Percentiles rank a stretch among this genome's conserved stretches.
Evolutionary conservation across 1,140 invertebrate genomes (phyloP).

Genomic region (Macrotrachela quadricornifera): DNA sequence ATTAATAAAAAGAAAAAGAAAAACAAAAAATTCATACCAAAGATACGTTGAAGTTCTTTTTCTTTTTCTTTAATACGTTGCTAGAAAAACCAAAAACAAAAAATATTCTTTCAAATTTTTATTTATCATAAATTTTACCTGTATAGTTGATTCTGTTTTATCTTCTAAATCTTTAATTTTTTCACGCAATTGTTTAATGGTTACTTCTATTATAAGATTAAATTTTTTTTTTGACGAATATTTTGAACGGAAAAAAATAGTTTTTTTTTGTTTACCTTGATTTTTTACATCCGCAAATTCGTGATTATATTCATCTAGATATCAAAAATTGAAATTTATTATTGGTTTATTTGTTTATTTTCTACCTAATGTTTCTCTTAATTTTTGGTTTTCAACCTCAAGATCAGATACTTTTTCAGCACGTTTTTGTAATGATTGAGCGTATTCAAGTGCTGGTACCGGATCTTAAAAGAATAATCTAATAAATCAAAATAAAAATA

Average conservation of each 20-base stretch:
- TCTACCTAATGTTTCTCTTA: slow-evolving; percentile 29
- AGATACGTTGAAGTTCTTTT: slow-evolving; percentile 24
- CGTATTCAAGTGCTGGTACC: slow-evolving; percentile 31
- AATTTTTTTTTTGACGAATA: background rate
- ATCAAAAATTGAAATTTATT: too few relatives aligned
- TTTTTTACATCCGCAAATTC: slow-evolving; percentile 37
- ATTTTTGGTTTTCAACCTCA: slow-evolving; percentile 37
- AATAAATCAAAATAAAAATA: slow-evolving; percentile 1
- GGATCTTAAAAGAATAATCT: slow-evolving; percentile 24
- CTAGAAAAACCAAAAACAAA: too few relatives aligned
- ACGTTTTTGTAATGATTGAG: slow-evolving; percentile 30
- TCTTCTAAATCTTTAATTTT: slow-evolving; percentile 32
- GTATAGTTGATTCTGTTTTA: slow-evolving; percentile 24
- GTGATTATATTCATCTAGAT: slow-evolving; percentile 32
- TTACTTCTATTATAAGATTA: slow-evolving; percentile 27
- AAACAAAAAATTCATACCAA: slow-evolving; percentile 3
- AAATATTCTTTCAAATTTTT: background rate
- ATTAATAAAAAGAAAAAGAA: too few relatives aligned
- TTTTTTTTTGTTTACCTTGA: slow-evolving; percentile 23
- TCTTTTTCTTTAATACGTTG: slow-evolving; percentile 30
- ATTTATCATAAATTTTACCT: slow-evolving; percentile 17
- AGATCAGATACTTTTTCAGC: slow-evolving; percentile 30
- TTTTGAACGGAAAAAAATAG: background rate
- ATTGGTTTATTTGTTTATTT: too few relatives aligned
- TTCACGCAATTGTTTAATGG: slow-evolving; percentile 32